A percentile compares a stretch with the other conserved stretches of the same genome.
phyloP scores from a whole-genome alignment of 2,888 invertebrate genomes.

The Himalopsyche tibetana region DNA sequence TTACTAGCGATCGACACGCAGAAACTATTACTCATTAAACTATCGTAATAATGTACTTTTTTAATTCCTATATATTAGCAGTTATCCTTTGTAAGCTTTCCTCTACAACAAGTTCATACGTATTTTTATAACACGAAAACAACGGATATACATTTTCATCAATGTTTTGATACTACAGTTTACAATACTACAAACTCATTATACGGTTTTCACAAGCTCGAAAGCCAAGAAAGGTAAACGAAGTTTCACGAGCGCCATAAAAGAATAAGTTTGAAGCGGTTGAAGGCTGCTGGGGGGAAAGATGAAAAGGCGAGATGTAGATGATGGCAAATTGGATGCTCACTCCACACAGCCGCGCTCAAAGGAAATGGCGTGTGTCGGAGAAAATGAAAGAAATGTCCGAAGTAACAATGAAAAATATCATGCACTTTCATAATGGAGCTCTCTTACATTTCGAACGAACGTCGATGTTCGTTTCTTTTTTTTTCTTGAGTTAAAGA shows the following conservation, averaged over 20 bases:
- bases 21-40: too few relatives aligned
- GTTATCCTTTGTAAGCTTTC: too few relatives aligned
- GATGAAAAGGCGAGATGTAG: slow-evolving; percentile 50
- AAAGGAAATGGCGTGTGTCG: slow-evolving; percentile 51
- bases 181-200: too few relatives aligned
- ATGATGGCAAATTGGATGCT: slow-evolving; percentile 60
- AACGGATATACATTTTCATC: too few relatives aligned
- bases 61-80: too few relatives aligned
- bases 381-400: slow-evolving; percentile 57
- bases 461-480: background rate
- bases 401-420: slow-evolving; percentile 59
- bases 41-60: too few relatives aligned
- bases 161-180: too few relatives aligned
- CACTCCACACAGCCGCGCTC: slow-evolving; percentile 54
- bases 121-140: too few relatives aligned
- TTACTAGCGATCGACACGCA: too few relatives aligned
- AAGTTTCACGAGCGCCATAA: slow-evolving; percentile 43
- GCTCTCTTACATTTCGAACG: background rate
- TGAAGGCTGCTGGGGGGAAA: slow-evolving; percentile 19
- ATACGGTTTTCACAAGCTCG: too few relatives aligned
- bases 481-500: background rate
- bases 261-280: slow-evolving; percentile 44
- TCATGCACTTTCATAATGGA: slow-evolving; percentile 52
- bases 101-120: too few relatives aligned
- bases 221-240: slow-evolving; percentile 32